phyloP scores from a whole-genome alignment of 2,888 invertebrate genomes.

The Scrobipalpa atriplicella region DNA sequence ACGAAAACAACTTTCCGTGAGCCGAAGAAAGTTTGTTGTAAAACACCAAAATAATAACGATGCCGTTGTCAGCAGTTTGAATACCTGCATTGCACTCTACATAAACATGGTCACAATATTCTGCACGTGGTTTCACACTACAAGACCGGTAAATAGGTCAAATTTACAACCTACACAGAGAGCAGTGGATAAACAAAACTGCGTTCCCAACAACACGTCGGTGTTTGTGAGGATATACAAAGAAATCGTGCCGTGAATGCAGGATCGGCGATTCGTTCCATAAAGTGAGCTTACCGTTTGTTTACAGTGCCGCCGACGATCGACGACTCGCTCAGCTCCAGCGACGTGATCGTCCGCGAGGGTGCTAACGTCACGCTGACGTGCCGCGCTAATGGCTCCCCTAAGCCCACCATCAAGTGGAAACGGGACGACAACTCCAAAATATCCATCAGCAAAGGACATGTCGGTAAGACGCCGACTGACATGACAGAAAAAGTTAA shows the following conservation, averaged over 20 bases:
- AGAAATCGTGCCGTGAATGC: conserved; percentile 24
- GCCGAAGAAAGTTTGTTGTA: no score
- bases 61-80: neutral
- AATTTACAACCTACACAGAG: conserved; percentile 7
- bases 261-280: conserved; percentile 20
- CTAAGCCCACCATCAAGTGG: conserved; percentile 95
- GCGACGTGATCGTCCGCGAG: conserved; percentile 95
- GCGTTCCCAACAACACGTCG: conserved; percentile 13
- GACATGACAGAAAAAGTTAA: conserved; percentile 7
- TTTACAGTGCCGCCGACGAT: conserved; percentile 95
- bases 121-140: conserved; percentile 8
- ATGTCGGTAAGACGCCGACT: conserved; percentile 83
- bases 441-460: conserved; percentile 93
- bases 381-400: conserved; percentile 95
- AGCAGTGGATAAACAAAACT: conserved; percentile 12
- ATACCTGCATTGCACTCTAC: neutral
- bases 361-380: conserved; percentile 94
- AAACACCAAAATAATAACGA: neutral
- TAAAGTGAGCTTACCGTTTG: conserved; percentile 41
- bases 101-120: conserved; percentile 1
- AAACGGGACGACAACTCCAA: conserved; percentile 94
- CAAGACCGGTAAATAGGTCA: conserved; percentile 9
- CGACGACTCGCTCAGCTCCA: conserved; percentile 94
- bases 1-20: no score
- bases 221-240: conserved; percentile 17